A percentile compares a stretch with the other conserved stretches of the same genome.
These are phyloP conservation scores for Varroa destructor DNA, from an alignment of 1,140 invertebrate species.

Conservation along the genomic window DNA sequence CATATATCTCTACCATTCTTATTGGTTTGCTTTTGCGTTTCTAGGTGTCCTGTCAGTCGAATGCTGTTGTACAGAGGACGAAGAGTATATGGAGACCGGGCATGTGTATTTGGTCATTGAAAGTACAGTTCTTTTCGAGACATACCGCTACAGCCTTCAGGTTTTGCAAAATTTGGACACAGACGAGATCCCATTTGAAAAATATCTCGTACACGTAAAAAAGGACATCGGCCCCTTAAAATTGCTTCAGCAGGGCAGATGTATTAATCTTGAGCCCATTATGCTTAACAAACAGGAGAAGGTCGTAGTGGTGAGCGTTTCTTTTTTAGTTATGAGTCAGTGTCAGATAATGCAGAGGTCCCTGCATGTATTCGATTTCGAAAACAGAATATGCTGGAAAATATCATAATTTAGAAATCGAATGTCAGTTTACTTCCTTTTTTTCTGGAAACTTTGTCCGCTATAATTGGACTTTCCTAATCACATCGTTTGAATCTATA, in stretches of 20 bases:
- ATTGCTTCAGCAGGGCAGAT: not conserved
- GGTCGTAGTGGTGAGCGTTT: not conserved
- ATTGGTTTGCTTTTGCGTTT: not conserved
- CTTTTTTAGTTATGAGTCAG: not conserved
- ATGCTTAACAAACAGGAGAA: not conserved
- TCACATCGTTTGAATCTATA: no score
- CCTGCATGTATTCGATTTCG: not conserved
- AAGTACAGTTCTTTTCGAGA: constrained; percentile 42
- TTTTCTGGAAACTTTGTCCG: no score
- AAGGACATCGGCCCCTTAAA: not conserved
- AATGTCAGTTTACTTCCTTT: no score
- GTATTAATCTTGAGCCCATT: constrained; percentile 1
- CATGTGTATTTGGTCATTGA: not conserved
- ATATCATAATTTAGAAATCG: no score
- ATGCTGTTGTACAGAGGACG: constrained; percentile 11
- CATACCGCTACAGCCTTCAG: constrained; percentile 42
- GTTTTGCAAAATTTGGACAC: constrained; percentile 39
- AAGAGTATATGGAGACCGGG: constrained; percentile 5
- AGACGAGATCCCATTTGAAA: constrained; percentile 36
- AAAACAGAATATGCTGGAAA: not conserved
- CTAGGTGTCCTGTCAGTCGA: constrained; percentile 9
- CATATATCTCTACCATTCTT: no score
- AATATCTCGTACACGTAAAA: constrained; percentile 4
- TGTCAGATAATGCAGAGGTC: not conserved
- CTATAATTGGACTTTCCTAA: no score